Evolutionary conservation across 1,140 invertebrate species (phyloP).

Genomic region (Samia ricini): DNA sequence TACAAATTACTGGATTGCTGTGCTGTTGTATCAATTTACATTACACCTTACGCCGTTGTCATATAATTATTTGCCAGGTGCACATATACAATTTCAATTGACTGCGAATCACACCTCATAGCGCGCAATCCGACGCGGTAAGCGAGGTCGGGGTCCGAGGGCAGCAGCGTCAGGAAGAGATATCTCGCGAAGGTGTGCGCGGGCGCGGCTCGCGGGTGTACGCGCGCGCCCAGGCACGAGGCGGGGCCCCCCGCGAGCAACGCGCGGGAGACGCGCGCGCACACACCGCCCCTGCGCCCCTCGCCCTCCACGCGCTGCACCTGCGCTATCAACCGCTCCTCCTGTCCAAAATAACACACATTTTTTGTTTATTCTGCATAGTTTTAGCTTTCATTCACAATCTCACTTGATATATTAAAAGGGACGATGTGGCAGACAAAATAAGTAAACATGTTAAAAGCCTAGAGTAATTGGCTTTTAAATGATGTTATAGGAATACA

Average conservation of each 20-base stretch:
- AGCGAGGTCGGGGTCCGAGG: constrained; percentile 86
- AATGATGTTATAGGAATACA: too few species aligned
- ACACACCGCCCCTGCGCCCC: constrained; percentile 79
- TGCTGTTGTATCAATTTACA: neutral
- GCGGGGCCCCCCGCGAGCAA: constrained; percentile 85
- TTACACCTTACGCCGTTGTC: neutral
- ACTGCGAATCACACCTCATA: constrained; percentile 79
- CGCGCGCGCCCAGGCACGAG: constrained; percentile 84
- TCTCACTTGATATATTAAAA: neutral
- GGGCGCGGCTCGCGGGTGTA: constrained; percentile 87
- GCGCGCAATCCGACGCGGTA: constrained; percentile 83
- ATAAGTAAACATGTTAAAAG: too few species aligned
- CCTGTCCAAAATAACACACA: constrained; percentile 74
- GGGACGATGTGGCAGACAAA: too few species aligned
- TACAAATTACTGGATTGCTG: neutral
- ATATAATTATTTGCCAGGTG: neutral
- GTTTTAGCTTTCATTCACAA: neutral
- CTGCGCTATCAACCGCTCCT: constrained; percentile 86
- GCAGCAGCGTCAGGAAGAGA: constrained; percentile 86
- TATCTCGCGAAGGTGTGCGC: constrained; percentile 91
- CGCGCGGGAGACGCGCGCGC: constrained; percentile 79
- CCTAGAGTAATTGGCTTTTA: too few species aligned
- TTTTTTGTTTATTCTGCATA: neutral
- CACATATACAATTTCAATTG: neutral
- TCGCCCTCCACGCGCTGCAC: constrained; percentile 88